Conservation (phyloP, 37 sponge, comb jelly and placozoan genomes). For the Oscarella lobularis region DNA sequence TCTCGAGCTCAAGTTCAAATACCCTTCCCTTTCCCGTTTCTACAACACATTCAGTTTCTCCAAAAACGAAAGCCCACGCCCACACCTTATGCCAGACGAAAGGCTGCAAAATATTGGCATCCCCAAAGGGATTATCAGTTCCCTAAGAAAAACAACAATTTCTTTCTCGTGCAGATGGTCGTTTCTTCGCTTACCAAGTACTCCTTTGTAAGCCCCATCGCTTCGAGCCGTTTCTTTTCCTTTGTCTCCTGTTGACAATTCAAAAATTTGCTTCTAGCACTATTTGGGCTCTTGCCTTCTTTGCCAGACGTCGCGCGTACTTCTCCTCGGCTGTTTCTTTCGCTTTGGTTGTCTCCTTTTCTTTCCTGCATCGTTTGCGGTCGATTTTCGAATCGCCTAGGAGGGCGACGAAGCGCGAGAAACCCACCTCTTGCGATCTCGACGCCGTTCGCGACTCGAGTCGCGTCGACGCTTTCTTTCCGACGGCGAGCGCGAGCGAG, state of each 20-base stretch:
- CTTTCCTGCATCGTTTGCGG: no score
- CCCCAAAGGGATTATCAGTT: constrained; percentile 87
- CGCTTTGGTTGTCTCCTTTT: constrained; percentile 26
- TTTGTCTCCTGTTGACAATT: background rate
- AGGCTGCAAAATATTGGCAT: constrained; percentile 53
- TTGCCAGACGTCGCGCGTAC: constrained; percentile 44
- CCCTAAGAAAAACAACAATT: background rate
- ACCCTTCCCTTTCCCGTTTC: constrained; percentile 63
- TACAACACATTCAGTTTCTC: no score
- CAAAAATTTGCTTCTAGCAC: background rate
- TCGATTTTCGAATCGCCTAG: no score
- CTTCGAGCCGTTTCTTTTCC: background rate
- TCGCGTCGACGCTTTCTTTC: no score
- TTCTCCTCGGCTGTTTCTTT: constrained; percentile 74
- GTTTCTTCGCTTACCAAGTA: background rate
- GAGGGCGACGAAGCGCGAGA: no score
- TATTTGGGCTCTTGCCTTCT: constrained; percentile 17
- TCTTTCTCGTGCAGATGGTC: background rate
- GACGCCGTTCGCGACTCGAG: no score
- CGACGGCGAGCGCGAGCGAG: no score
- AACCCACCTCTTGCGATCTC: no score
- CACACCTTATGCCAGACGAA: constrained; percentile 88
- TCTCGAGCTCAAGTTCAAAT: constrained; percentile 30
- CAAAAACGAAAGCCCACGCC: no score
- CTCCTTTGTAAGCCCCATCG: background rate